Conservation (phyloP, 2,797 vertebrate species). For the Pseudochirops corinnae region DNA sequence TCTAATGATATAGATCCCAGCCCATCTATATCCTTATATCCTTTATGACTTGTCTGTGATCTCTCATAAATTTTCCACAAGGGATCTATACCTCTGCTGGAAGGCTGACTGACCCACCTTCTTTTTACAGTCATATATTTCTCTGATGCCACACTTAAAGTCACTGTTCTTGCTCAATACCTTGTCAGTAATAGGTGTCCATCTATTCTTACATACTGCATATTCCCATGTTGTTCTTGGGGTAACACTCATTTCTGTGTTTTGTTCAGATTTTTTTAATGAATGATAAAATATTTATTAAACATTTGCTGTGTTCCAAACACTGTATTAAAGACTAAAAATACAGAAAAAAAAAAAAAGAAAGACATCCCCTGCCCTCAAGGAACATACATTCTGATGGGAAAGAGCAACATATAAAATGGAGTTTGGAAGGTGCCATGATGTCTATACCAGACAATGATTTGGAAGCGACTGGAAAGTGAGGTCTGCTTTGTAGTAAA, state of each 20-base stretch:
- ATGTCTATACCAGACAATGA: not conserved
- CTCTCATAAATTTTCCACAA: not conserved
- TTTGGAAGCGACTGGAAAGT: not conserved
- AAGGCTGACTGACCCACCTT: not conserved
- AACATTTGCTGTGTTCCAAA: not conserved
- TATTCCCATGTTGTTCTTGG: not conserved
- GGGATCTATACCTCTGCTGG: not conserved
- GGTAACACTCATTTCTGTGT: not conserved
- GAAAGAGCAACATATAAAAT: not conserved
- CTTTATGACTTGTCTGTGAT: not conserved
- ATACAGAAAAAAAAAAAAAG: not conserved
- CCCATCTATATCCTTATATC: not conserved
- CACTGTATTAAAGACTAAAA: not conserved
- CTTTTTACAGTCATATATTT: not conserved
- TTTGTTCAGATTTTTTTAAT: not conserved
- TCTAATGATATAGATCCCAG: not conserved
- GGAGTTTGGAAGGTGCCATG: not conserved
- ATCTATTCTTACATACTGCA: not conserved
- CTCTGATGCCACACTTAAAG: not conserved
- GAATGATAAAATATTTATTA: not conserved
- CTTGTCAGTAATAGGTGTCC: not conserved
- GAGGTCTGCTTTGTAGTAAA: not conserved
- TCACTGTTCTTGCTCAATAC: not conserved
- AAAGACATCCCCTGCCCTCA: not conserved
- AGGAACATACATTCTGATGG: not conserved